Evolutionary conservation across 1,140 invertebrate species (phyloP).

Genomic region (Drosophila varians): DNA sequence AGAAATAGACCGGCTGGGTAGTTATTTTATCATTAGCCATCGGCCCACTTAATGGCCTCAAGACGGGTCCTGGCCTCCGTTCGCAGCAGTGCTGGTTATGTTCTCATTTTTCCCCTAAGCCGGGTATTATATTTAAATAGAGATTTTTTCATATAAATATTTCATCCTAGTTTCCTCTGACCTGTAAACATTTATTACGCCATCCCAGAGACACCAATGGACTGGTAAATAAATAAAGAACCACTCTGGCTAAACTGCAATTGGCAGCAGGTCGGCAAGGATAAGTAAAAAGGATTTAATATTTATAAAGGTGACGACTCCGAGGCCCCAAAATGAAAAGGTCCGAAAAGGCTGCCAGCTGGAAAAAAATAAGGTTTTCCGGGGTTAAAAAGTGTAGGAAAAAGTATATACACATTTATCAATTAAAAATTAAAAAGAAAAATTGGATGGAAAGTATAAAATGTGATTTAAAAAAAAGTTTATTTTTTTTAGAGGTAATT

Average conservation of each 20-base stretch:
- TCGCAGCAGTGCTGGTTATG: background rate
- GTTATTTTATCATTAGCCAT: conserved; percentile 6
- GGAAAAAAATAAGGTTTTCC: no score
- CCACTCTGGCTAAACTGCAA: background rate
- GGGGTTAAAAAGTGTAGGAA: no score
- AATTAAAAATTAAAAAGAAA: no score
- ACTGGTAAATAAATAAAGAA: background rate
- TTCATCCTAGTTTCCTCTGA: background rate
- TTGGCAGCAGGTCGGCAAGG: background rate
- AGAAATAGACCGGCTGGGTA: background rate
- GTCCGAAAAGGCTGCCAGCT: background rate
- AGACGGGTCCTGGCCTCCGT: background rate
- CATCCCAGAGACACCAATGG: background rate
- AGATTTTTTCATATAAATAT: background rate
- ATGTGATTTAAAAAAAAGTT: no score
- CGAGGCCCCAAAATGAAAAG: background rate
- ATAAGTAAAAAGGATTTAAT: background rate
- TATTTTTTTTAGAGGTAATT: no score
- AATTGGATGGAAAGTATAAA: no score
- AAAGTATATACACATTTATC: no score
- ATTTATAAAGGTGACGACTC: background rate
- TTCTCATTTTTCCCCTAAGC: background rate
- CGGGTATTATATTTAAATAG: background rate
- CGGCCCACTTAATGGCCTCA: conserved; percentile 1
- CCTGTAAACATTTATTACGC: background rate